These are phyloP conservation scores for Alaudala cheleensis DNA, from an alignment of 2,113 vertebrate species.

Conservation along the genomic window DNA sequence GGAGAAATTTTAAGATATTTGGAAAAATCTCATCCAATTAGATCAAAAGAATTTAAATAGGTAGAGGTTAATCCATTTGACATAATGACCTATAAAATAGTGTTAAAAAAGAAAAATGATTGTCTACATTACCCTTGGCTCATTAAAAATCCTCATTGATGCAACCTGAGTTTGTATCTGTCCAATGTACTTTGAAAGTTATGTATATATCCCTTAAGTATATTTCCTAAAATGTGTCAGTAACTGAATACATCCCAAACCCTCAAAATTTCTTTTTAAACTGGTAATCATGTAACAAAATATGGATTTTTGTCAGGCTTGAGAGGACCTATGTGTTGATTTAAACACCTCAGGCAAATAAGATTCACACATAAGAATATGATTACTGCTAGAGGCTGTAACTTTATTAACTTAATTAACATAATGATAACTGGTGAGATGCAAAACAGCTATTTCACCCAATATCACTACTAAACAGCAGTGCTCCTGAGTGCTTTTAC, in stretches of 20 bases:
- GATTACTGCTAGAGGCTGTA: background rate
- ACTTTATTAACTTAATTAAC: conserved; percentile 56
- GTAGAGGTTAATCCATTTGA: background rate
- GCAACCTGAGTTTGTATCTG: background rate
- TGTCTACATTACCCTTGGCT: background rate
- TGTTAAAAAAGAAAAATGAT: background rate
- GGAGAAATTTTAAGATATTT: background rate
- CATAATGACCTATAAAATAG: background rate
- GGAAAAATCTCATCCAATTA: background rate
- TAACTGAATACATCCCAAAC: background rate
- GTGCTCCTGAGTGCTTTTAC: background rate
- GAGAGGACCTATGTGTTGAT: background rate
- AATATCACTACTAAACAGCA: conserved; percentile 2
- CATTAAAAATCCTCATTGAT: background rate
- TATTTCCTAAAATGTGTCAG: background rate
- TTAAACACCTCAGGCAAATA: conserved; percentile 15
- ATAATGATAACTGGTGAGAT: conserved; percentile 24
- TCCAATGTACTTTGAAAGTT: background rate
- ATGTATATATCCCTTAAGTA: background rate
- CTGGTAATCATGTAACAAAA: background rate
- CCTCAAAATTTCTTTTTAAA: background rate
- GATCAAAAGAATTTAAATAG: background rate
- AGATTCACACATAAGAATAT: background rate
- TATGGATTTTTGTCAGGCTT: background rate
- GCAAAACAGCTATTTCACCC: conserved; percentile 12